A percentile compares a stretch with the other conserved stretches of the same genome.
Conservation (phyloP, 2,113 vertebrate genomes). For the Crotalus horridus region DNA sequence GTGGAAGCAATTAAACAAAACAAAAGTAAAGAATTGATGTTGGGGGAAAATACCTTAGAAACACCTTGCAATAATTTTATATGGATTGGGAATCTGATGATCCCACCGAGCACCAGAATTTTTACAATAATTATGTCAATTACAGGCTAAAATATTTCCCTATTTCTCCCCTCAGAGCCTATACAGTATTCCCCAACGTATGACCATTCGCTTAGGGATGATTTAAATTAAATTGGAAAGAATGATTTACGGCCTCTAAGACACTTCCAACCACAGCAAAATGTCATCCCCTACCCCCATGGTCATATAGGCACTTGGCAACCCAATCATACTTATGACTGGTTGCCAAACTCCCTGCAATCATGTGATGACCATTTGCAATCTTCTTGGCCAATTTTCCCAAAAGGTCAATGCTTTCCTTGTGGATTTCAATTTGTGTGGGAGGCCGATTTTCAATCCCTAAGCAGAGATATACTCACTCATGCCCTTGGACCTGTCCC, state of each 20-base stretch:
- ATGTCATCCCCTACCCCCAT: not conserved
- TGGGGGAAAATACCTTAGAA: slow-evolving; percentile 36
- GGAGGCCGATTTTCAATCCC: not conserved
- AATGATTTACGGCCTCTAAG: not conserved
- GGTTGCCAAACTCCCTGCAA: not conserved
- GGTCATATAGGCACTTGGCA: not conserved
- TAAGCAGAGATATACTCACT: not conserved
- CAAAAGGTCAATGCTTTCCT: not conserved
- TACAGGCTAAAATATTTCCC: slow-evolving; percentile 26
- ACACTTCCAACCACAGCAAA: not conserved
- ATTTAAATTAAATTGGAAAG: not conserved
- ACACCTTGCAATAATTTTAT: slow-evolving; percentile 40
- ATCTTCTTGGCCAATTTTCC: not conserved
- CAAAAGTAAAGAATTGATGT: not conserved
- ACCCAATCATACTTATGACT: not conserved
- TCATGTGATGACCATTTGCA: not conserved
- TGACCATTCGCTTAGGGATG: not conserved
- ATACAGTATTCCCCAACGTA: not conserved
- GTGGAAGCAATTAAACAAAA: slow-evolving; percentile 49
- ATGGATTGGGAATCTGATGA: slow-evolving; percentile 33
- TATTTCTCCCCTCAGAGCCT: slow-evolving; percentile 18
- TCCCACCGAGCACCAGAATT: slow-evolving; percentile 9
- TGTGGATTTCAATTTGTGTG: not conserved
- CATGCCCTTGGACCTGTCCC: not conserved
- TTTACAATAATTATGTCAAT: slow-evolving; percentile 34